A percentile compares a stretch with the other conserved stretches of the same genome.
phyloP scores from a whole-genome alignment of 2,113 vertebrate genomes.

The Mellivora capensis region DNA sequence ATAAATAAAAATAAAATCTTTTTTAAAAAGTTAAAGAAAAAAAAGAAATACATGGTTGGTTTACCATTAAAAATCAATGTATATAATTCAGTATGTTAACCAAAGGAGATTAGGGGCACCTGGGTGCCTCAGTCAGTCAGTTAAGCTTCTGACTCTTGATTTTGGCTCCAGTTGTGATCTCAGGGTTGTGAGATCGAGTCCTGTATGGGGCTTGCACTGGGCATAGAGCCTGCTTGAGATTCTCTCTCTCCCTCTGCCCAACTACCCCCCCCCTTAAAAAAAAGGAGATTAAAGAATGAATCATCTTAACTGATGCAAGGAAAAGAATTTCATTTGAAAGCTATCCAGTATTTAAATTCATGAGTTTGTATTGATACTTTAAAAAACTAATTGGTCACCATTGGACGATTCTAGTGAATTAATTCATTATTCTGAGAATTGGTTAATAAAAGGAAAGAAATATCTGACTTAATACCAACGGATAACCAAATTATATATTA shows the following conservation, averaged over 20 bases:
- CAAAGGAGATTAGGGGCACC: background rate
- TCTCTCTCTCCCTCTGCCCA: background rate
- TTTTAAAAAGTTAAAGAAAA: too few relatives aligned
- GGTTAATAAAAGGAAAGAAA: background rate
- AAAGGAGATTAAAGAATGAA: background rate
- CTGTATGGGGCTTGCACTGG: background rate
- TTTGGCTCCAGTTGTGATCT: background rate
- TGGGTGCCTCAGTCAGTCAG: background rate
- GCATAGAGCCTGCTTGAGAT: background rate
- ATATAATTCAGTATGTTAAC: background rate
- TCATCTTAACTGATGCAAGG: background rate
- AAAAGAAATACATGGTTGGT: too few relatives aligned
- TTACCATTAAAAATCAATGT: background rate
- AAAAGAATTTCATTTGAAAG: slow-evolving; percentile 21
- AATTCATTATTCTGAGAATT: background rate
- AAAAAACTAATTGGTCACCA: background rate
- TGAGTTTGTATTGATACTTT: background rate
- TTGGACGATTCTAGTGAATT: background rate
- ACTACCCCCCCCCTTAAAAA: background rate
- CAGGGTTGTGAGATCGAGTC: background rate
- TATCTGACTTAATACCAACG: background rate
- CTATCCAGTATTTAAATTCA: slow-evolving; percentile 22
- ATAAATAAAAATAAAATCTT: too few relatives aligned
- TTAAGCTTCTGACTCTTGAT: background rate
- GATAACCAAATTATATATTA: slow-evolving; percentile 19